Evolutionary conservation across 2,797 vertebrate species (phyloP), one percentile per base, ranked within the genome.

Genomic region (Lutra lutra): DNA sequence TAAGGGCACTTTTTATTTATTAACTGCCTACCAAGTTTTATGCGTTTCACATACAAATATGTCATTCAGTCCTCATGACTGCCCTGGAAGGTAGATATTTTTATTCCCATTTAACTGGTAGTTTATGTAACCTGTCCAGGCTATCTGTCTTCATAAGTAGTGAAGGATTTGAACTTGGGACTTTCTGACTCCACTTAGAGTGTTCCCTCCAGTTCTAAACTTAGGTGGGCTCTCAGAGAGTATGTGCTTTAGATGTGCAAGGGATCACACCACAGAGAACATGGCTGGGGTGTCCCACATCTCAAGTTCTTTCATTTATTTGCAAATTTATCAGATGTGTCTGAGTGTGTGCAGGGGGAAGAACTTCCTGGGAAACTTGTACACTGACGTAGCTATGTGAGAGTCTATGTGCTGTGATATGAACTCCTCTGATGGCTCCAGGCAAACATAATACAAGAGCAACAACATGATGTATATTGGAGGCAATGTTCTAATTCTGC

Each of bases 1-100:
- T 87, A 92, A 86, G 95, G 80, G 11, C 21, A 72, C 54, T 89
- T 89, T 88, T 38, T 84, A 27, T 48, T 82, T 66, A 73, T 80
- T 94, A 86, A 86, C 60, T 77, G 13, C 40, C 48, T 91, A 51
- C 77, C 18, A 72, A 87, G 46, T 51, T 85, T 40, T 58, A 29
- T n/a, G 64, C 2, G 5, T 48, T 89, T 95, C 35, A 60, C 27
- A 70, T n/a, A 48, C 15, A 91, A 70, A 92, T 70, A 54, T 17
- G 43, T 56, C 40, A 58, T 77, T 87, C 38, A 77, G 0, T 90
- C 62, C 18, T 72, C 20, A 9, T 7, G 35, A 85, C 60, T 62
- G 11, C 10, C 25, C n/a, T 82, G 25, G 25, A 48, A 40, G 58
- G 48, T 54, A 29, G 51, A 21, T 68, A 23, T n/a, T 82, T 85